Evolutionary conservation across 2,113 vertebrate genomes (phyloP).

Genomic region (Picathartes gymnocephalus): DNA sequence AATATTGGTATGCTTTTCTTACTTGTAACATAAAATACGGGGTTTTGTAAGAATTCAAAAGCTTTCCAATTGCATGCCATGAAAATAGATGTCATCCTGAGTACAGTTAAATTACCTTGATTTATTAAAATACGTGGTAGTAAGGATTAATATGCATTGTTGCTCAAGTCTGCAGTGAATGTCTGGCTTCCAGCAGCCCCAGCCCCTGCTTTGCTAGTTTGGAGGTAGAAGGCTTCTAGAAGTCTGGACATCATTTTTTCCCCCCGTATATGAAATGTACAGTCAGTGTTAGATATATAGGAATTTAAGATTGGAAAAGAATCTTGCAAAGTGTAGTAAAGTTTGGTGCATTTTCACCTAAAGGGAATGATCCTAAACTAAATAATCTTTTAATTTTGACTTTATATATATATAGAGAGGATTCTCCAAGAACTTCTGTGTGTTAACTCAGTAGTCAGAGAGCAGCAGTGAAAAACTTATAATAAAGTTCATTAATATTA

Average conservation of each 20-base stretch:
- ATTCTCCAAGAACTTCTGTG: neutral
- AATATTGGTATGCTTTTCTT: neutral
- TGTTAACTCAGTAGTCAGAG: neutral
- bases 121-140: neutral
- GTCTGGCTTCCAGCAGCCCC: neutral
- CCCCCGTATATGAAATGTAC: neutral
- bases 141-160: neutral
- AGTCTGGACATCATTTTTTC: neutral
- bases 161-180: neutral
- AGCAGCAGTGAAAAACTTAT: neutral
- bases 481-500: neutral
- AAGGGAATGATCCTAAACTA: neutral
- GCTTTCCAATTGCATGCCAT: neutral
- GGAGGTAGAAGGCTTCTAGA: neutral
- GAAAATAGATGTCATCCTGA: neutral
- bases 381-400: neutral
- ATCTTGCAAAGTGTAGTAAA: neutral
- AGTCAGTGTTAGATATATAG: neutral
- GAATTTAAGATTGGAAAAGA: neutral
- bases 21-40: neutral
- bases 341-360: neutral
- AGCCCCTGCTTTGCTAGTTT: neutral
- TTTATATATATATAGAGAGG: neutral
- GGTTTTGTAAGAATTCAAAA: neutral
- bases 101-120: neutral